phyloP scores from a whole-genome alignment of 2,113 vertebrate genomes.

The Neotoma lepida region DNA sequence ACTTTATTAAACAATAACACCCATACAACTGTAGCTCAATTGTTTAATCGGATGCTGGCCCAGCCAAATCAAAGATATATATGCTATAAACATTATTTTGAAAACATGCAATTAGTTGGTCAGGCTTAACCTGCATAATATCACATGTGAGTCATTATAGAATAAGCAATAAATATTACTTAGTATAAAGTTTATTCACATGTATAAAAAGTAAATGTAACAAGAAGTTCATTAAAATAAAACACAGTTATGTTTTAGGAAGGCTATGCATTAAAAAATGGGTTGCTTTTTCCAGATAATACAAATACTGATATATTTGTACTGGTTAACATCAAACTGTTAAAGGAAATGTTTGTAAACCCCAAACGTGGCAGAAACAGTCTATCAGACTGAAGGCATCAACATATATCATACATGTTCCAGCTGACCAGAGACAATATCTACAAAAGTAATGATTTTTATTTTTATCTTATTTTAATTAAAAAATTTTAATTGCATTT shows the following conservation, averaged over 20 bases:
- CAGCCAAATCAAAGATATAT: neutral
- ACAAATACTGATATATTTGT: slow-evolving; percentile 43
- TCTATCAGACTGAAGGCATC: slow-evolving; percentile 1
- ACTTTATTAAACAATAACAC: slow-evolving; percentile 34
- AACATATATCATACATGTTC: neutral
- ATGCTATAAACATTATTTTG: slow-evolving; percentile 32
- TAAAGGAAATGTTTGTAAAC: slow-evolving; percentile 55
- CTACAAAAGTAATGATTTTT: neutral
- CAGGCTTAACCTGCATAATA: slow-evolving; percentile 14
- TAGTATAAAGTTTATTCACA: slow-evolving; percentile 71
- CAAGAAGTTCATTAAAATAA: slow-evolving; percentile 53
- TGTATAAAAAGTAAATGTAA: slow-evolving; percentile 55
- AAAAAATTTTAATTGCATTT: neutral
- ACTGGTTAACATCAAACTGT: slow-evolving; percentile 14
- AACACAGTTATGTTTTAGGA: slow-evolving; percentile 45
- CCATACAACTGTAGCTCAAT: neutral
- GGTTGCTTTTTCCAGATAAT: slow-evolving; percentile 34
- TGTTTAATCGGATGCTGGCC: slow-evolving; percentile 29
- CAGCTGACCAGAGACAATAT: neutral
- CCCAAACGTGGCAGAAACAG: neutral
- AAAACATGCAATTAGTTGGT: slow-evolving; percentile 34
- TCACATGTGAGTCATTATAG: slow-evolving; percentile 10
- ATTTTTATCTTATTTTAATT: neutral
- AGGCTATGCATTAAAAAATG: slow-evolving; percentile 48
- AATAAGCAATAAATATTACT: slow-evolving; percentile 63